phyloP scores from a whole-genome alignment of 2,888 invertebrate genomes.

The Cerceris rybyensis region DNA sequence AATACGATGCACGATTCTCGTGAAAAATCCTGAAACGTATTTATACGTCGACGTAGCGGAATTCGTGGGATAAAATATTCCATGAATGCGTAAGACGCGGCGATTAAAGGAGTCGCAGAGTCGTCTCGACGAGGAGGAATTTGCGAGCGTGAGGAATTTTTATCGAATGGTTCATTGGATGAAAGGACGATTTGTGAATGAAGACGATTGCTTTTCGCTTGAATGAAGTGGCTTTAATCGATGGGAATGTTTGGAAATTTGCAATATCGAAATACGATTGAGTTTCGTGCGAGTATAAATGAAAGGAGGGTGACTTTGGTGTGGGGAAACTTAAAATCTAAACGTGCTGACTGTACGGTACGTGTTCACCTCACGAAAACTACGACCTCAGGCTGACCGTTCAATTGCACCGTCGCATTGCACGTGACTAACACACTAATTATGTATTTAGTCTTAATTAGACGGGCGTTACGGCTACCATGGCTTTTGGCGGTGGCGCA shows the following conservation, averaged over 20 bases:
- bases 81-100: too few species aligned
- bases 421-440: slow-evolving; percentile 79
- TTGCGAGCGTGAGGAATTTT: too few species aligned
- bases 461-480: slow-evolving; percentile 71
- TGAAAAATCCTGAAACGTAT: too few species aligned
- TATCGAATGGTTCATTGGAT: too few species aligned
- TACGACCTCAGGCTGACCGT: slow-evolving; percentile 72
- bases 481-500: slow-evolving; percentile 52
- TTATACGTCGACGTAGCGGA: too few species aligned
- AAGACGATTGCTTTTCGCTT: slow-evolving; percentile 1
- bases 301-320: slow-evolving; percentile 18
- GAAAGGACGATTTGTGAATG: too few species aligned
- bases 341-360: slow-evolving; percentile 74
- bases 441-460: slow-evolving; percentile 80
- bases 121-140: too few species aligned
- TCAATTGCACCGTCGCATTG: slow-evolving; percentile 72
- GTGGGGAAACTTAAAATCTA: slow-evolving; percentile 64
- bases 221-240: slow-evolving; percentile 23
- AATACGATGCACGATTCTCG: too few species aligned
- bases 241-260: slow-evolving; percentile 37
- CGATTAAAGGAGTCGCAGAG: too few species aligned
- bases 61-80: too few species aligned
- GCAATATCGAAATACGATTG: slow-evolving; percentile 42
- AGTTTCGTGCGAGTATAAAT: too few species aligned
- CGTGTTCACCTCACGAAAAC: slow-evolving; percentile 70